phyloP scores from a whole-genome alignment of 2,797 vertebrate species.

The Paratrypauchen microcephalus region DNA sequence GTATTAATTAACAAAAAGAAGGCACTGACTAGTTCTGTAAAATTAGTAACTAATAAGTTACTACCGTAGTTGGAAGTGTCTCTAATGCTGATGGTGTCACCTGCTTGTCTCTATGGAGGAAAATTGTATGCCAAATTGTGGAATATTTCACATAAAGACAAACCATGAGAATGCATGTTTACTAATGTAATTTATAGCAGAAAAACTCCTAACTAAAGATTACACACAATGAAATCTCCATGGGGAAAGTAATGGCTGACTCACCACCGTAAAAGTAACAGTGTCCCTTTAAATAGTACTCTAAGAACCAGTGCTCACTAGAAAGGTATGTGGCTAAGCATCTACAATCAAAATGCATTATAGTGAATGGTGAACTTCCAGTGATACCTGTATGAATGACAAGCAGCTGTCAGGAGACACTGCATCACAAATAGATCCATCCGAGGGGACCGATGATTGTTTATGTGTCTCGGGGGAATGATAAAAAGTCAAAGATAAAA shows the following conservation, averaged over 20 bases:
- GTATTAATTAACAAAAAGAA: too few species aligned
- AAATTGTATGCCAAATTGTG: too few species aligned
- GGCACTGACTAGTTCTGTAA: neutral
- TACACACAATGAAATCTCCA: too few species aligned
- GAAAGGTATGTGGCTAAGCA: neutral
- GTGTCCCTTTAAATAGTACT: neutral
- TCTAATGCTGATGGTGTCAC: too few species aligned
- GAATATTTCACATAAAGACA: too few species aligned
- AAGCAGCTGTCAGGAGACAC: constrained; percentile 13
- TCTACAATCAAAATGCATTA: neutral
- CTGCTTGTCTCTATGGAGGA: too few species aligned
- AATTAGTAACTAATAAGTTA: neutral
- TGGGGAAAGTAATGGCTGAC: neutral
- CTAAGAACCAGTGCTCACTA: neutral
- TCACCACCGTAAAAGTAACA: neutral
- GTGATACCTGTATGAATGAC: constrained; percentile 14
- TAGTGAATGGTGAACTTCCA: constrained; percentile 1
- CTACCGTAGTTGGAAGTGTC: neutral
- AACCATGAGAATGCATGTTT: too few species aligned
- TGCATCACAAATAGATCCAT: constrained; percentile 1
- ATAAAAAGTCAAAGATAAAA: constrained; percentile 2
- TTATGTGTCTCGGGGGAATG: constrained; percentile 21
- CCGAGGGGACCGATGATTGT: constrained; percentile 9
- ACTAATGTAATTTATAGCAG: too few species aligned
- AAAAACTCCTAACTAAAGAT: too few species aligned